Percentiles rank a stretch among this genome's conserved stretches.
Conservation (phyloP, 2,888 invertebrate species). For the Perizoma flavofasciatum region DNA sequence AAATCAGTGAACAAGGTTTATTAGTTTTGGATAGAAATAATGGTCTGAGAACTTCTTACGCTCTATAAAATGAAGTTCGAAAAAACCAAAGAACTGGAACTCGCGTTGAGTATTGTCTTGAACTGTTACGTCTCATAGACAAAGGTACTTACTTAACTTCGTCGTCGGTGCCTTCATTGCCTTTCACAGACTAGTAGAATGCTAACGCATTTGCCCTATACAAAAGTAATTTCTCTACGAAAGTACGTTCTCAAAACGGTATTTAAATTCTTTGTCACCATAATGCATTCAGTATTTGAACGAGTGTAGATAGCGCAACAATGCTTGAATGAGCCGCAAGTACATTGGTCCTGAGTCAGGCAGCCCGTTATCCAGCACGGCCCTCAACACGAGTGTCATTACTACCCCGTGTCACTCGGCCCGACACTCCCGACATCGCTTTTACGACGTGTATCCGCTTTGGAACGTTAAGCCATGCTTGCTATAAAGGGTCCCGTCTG, state of each 20-base stretch:
- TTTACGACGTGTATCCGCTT: conserved; percentile 63
- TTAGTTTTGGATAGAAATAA: too few species aligned
- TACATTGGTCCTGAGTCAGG: conserved; percentile 16
- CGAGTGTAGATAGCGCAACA: conserved; percentile 17
- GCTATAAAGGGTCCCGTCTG: conserved; percentile 46
- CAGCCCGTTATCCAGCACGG: conserved; percentile 18
- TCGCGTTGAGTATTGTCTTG: too few species aligned
- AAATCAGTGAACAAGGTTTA: too few species aligned
- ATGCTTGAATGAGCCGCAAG: conserved; percentile 23
- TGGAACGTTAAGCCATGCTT: conserved; percentile 50
- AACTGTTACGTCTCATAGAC: too few species aligned
- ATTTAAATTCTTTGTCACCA: conserved; percentile 8
- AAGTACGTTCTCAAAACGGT: background rate
- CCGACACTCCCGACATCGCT: conserved; percentile 53
- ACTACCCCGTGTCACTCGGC: conserved; percentile 33
- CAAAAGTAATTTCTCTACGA: background rate
- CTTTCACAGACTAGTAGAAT: too few species aligned
- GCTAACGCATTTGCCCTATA: too few species aligned
- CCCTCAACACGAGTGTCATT: conserved; percentile 35
- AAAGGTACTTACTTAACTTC: too few species aligned
- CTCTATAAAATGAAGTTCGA: too few species aligned
- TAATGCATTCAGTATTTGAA: conserved; percentile 8
- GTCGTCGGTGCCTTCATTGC: too few species aligned
- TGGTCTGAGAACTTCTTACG: too few species aligned
- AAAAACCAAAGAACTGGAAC: too few species aligned